A percentile compares a stretch with the other conserved stretches of the same genome.
Conservation (phyloP, 2,888 invertebrate species). For the Odontocerum albicorne region DNA sequence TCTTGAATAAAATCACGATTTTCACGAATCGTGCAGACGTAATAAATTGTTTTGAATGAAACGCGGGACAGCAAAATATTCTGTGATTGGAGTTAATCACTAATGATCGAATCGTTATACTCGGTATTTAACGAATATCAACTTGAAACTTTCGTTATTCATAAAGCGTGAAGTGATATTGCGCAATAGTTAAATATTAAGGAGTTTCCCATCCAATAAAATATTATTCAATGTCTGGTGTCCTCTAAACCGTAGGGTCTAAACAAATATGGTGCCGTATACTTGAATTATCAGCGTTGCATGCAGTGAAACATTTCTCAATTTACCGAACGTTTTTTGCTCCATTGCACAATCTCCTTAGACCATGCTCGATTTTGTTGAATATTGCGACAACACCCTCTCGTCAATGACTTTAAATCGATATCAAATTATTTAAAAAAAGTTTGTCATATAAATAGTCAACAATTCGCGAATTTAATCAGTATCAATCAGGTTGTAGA, state of each 20-base stretch:
- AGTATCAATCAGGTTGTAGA: conserved; percentile 23
- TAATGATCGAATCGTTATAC: no score
- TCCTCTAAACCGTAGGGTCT: neutral
- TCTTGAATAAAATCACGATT: no score
- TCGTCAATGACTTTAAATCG: conserved; percentile 30
- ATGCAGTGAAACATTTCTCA: conserved; percentile 27
- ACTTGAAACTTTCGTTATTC: no score
- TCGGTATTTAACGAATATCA: no score
- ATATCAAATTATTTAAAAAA: conserved; percentile 22
- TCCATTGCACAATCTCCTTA: conserved; percentile 25
- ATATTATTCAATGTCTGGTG: no score
- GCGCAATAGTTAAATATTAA: no score
- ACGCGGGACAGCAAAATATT: no score
- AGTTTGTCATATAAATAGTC: conserved; percentile 30
- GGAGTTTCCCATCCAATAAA: no score
- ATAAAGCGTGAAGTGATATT: no score
- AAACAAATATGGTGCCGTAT: conserved; percentile 1
- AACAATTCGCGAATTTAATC: conserved; percentile 9
- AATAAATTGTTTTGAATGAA: no score
- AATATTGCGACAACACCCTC: conserved; percentile 29
- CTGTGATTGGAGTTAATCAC: no score
- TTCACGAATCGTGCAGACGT: no score
- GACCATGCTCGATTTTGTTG: conserved; percentile 26
- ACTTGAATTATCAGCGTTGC: conserved; percentile 20
- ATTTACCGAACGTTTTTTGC: conserved; percentile 17